These are phyloP conservation scores for Stramonita haemastoma DNA, from an alignment of 2,888 invertebrate genomes.

Conservation along the genomic window DNA sequence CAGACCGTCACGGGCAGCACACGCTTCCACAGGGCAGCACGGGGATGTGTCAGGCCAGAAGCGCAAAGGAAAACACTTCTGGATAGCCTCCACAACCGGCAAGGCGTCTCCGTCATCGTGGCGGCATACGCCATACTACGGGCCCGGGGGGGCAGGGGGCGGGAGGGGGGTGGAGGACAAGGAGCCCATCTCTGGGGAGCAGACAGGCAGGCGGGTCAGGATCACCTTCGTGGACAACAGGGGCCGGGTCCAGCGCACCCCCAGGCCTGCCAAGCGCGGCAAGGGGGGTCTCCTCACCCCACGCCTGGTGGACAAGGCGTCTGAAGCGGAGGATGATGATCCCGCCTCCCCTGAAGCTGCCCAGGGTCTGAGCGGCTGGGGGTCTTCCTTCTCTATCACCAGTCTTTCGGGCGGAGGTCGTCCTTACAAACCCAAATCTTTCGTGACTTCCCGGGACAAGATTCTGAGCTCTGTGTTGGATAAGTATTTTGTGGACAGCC, in stretches of 20 bases:
- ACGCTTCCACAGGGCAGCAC: not conserved
- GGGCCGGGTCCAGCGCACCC: not conserved
- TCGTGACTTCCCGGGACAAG: not conserved
- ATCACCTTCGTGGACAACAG: conserved; percentile 22
- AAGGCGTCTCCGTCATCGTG: not conserved
- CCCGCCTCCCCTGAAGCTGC: not conserved
- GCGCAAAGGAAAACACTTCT: not conserved
- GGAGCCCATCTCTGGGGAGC: not conserved
- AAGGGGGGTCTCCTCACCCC: not conserved
- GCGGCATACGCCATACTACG: not conserved
- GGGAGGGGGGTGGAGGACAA: not conserved
- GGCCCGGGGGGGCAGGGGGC: no score
- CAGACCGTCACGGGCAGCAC: not conserved
- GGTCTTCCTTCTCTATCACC: conserved; percentile 15
- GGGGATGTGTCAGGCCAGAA: no score
- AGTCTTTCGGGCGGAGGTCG: not conserved
- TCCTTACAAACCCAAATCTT: not conserved
- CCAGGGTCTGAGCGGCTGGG: not conserved
- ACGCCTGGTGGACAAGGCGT: not conserved
- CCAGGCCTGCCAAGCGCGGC: not conserved
- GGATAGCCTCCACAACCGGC: not conserved
- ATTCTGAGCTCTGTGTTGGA: not conserved
- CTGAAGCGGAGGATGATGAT: no score
- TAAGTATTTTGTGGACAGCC: not conserved
- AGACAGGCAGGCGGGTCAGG: not conserved